Conservation (phyloP, 2,113 vertebrate species). For the Colaptes auratus region DNA sequence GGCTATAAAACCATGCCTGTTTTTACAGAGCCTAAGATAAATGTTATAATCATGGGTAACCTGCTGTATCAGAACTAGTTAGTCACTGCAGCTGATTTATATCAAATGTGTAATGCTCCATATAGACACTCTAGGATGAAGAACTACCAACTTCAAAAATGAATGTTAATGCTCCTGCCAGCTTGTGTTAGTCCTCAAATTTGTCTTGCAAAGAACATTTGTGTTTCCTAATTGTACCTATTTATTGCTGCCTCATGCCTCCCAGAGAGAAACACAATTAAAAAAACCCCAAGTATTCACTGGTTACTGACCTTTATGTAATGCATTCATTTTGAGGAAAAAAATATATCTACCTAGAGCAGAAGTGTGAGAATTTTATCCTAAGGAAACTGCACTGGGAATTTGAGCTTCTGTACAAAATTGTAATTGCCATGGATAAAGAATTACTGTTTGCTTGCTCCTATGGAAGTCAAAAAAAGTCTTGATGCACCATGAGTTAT, state of each 20-base stretch:
- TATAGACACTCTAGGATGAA: not conserved
- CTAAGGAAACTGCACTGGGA: not conserved
- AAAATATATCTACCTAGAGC: not conserved
- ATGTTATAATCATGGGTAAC: not conserved
- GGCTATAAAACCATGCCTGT: not conserved
- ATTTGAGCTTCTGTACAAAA: not conserved
- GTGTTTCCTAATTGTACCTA: slow-evolving; percentile 7
- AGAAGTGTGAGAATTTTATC: not conserved
- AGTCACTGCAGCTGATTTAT: not conserved
- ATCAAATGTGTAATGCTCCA: not conserved
- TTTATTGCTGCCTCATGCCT: slow-evolving; percentile 4
- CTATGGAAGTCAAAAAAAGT: not conserved
- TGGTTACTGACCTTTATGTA: slow-evolving; percentile 14
- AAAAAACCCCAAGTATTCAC: not conserved
- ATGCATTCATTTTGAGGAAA: not conserved
- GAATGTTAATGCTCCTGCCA: slow-evolving; percentile 3
- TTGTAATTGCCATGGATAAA: not conserved
- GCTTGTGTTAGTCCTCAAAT: slow-evolving; percentile 1
- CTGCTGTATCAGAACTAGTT: not conserved
- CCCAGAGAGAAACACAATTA: not conserved
- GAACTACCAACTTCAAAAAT: slow-evolving; percentile 5
- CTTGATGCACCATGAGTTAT: not conserved
- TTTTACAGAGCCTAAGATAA: not conserved
- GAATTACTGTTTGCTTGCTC: not conserved
- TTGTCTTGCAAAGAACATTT: not conserved